Conservation (phyloP, 2,888 invertebrate genomes). For the Drosophila borborema region DNA sequence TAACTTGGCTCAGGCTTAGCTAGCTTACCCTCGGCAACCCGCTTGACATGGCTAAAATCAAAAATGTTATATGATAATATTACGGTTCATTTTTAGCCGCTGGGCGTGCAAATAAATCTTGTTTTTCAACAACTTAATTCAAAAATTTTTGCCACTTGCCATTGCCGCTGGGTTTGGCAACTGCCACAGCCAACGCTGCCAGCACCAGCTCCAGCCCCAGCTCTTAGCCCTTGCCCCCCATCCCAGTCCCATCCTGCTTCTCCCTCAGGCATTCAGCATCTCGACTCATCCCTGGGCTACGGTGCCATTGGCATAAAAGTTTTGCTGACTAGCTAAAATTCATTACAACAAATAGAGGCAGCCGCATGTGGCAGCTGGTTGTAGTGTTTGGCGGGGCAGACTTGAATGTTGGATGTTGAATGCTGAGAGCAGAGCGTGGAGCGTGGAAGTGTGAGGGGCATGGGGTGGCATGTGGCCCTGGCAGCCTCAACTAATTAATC, state of each 20-base stretch:
- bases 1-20: slow-evolving; percentile 59
- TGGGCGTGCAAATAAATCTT: slow-evolving; percentile 63
- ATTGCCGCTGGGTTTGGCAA: slow-evolving; percentile 11
- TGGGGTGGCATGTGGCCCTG: slow-evolving; percentile 48
- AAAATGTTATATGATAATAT: slow-evolving; percentile 61
- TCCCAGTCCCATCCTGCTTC: neutral
- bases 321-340: slow-evolving; percentile 83
- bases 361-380: slow-evolving; percentile 49
- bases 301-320: slow-evolving; percentile 73
- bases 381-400: slow-evolving; percentile 13
- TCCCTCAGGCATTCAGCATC: slow-evolving; percentile 13
- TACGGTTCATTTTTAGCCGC: slow-evolving; percentile 17
- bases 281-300: slow-evolving; percentile 23
- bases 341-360: slow-evolving; percentile 78
- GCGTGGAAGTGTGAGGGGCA: neutral
- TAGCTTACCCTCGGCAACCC: neutral
- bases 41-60: slow-evolving; percentile 29
- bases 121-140: slow-evolving; percentile 76
- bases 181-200: slow-evolving; percentile 12
- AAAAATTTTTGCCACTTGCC: slow-evolving; percentile 53
- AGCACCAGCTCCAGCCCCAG: neutral
- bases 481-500: slow-evolving; percentile 82
- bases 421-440: neutral
- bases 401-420: neutral
- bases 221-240: neutral